phyloP scores from a whole-genome alignment of 2,113 vertebrate species.

The Coturnix japonica region DNA sequence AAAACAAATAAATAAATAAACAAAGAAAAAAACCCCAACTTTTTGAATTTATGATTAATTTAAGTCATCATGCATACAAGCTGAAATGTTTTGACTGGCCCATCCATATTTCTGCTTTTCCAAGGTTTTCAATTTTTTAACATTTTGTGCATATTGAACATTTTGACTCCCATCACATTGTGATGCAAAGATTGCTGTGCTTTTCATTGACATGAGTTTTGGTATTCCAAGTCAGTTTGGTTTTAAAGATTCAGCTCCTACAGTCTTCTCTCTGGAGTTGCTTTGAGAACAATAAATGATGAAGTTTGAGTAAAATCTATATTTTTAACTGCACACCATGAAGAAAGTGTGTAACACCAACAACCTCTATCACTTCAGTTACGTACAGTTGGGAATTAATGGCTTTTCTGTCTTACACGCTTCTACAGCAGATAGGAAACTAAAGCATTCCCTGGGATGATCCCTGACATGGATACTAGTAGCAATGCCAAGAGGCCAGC shows the following conservation, averaged over 20 bases:
- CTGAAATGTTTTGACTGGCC: background rate
- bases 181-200: background rate
- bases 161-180: background rate
- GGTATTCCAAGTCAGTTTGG: background rate
- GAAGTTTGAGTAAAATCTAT: background rate
- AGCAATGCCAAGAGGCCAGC: background rate
- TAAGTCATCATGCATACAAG: background rate
- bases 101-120: background rate
- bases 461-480: background rate
- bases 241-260: background rate
- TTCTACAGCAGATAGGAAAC: background rate
- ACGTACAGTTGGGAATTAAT: background rate
- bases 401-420: rapidly evolving
- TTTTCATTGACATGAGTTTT: background rate
- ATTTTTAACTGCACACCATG: background rate
- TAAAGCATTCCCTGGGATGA: background rate
- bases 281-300: background rate
- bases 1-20: background rate
- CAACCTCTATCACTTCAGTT: background rate
- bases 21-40: background rate
- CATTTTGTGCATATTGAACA: background rate
- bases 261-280: background rate
- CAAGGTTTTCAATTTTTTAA: background rate
- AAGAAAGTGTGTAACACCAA: background rate
- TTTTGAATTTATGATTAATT: conserved; percentile 15